phyloP scores from a whole-genome alignment of 2,113 vertebrate genomes.

The Beaufortia kweichowensis region DNA sequence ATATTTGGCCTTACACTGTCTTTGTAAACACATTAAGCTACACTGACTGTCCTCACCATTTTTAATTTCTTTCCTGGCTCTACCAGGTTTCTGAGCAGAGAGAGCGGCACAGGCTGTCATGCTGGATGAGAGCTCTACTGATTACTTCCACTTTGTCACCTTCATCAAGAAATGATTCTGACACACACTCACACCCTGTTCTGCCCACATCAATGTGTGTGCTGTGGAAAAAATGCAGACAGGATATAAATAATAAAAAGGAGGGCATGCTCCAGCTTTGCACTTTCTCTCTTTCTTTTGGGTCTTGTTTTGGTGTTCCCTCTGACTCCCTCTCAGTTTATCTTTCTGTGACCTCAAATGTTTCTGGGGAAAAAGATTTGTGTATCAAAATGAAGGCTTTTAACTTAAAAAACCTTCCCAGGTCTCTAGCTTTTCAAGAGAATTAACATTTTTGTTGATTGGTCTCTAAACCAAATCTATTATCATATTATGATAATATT shows the following conservation, averaged over 20 bases:
- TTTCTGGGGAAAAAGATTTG: too few species aligned
- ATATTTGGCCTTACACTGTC: too few species aligned
- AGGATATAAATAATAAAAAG: conserved; percentile 79
- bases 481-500: not conserved
- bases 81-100: not conserved
- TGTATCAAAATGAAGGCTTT: too few species aligned
- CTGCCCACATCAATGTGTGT: conserved; percentile 78
- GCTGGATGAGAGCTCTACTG: conserved; percentile 77
- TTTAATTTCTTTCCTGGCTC: not conserved
- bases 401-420: too few species aligned
- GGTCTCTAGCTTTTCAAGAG: too few species aligned
- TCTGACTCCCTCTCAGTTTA: not conserved
- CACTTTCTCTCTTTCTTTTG: conserved; percentile 52
- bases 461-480: too few species aligned
- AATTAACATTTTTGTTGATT: too few species aligned
- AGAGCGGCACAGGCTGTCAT: conserved; percentile 67
- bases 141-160: conserved; percentile 83
- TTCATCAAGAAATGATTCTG: conserved; percentile 81
- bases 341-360: too few species aligned
- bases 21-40: too few species aligned
- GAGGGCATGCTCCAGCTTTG: conserved; percentile 57
- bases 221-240: conserved; percentile 73
- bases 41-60: too few species aligned
- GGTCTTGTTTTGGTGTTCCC: not conserved
- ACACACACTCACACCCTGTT: conserved; percentile 75